Base-by-base conservation (phyloP, 30 jellyfish, hydroid and myxozoan genomes). In the Aurelia aurita complex sp. Pacific region DNA sequence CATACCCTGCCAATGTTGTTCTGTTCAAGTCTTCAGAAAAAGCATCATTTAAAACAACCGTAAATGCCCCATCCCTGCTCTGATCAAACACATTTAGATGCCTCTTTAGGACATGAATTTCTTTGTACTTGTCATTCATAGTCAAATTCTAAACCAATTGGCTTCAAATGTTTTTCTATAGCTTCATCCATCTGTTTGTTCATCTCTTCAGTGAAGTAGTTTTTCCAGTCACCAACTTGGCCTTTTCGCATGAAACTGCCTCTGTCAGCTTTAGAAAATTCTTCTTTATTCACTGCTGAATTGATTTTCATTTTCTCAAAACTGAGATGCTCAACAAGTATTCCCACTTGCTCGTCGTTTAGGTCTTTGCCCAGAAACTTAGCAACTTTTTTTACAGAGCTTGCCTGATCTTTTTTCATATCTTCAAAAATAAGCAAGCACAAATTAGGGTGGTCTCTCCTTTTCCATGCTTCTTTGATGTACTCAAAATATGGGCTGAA, bases 221-320 rank as follows among this genome's bases (percentile, higher is more conserved):
- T 81, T 46, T 81, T 81, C 90, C 90, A 81, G 53, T 81, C 90
- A 29, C 90, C 90, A 13, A 81, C 76, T 57, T 81, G 83, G 9
- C 90, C 90, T 53, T 81, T 81, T 57, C 89, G 67, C 16, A 79
- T 66, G 40, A 79, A 79, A 55, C 83, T 18, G 38, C 81, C 90
- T 8, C 52, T 40, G 1, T 74, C 90, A 32, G 87, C 69, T 12
- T 36, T 76, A 38, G 65, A 60, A 29, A 69, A 67, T 10, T 35
- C 52, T 54, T 69, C 83, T 15, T 69, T 68, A 63, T 67, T 67
- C 9, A 81, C 83, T 9, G 55, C n/a, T 10, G 54, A 53, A 61
- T 77, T 77, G 13, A n/a, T 34, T 19, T 77, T 81, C 90, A 81
- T 67, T 40, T 59, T 32, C 55, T 79, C 69, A 63, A 79, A 79